Evolutionary conservation across 1,140 invertebrate species (phyloP), one percentile per base, ranked within the genome.

Genomic region (Teleopsis dalmanni): DNA sequence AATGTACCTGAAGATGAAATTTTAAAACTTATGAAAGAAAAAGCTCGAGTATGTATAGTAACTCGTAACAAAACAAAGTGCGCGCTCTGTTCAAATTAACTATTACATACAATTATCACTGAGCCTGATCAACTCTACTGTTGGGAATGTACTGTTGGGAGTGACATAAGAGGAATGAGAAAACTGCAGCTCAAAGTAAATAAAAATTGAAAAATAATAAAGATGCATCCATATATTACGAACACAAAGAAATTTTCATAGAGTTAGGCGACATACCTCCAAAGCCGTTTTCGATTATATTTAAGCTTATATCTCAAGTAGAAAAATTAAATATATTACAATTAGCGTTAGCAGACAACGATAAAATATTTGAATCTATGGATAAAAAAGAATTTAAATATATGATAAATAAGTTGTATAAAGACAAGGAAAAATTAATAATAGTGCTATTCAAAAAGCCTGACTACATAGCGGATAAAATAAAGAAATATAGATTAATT

Each of bases 21-120:
- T 14, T 25, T 18, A 35, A 36, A 37, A 37, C 46, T n/a, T n/a
- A n/a, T n/a, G n/a, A n/a, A 47, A 47, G 46, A 23, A 16, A 33
- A 13, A 47, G 22, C 19, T 18, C 22, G 25, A 47, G 37, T 22
- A 37, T 23, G 18, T 26, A 26, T 26, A 19, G 25, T n/a, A 13
- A 42, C n/a, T 26, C 23, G 13, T 9, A 19, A 40, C 22, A 21
- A 19, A 36, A 36, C 8, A 22, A 21, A 38, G 36, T 22, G 18
- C 11, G 23, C 3, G 16, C 11, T 25, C 23, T 21, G 10, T 26
- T 16, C 7, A 42, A 26, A 42, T 26, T 16, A 16, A 26, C 5
- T 10, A 25, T 36, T 8, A 26, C 22, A 9, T 5, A 14, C 6
- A 25, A 18, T 10, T 19, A 34, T 13, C 29, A 33, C 29, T 23